phyloP scores from a whole-genome alignment of 2,113 vertebrate genomes.

The Albula glossodonta region DNA sequence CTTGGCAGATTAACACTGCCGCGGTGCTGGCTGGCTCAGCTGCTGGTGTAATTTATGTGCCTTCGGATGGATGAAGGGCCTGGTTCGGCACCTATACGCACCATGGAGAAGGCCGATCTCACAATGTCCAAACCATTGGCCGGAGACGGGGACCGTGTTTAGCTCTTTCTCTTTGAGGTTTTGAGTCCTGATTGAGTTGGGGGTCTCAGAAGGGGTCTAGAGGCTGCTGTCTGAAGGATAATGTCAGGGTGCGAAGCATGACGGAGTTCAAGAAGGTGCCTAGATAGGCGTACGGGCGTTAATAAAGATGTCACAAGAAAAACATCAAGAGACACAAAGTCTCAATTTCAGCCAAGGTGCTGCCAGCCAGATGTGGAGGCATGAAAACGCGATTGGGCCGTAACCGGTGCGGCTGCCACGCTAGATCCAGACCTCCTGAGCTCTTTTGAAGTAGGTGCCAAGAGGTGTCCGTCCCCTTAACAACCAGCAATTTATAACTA shows the following conservation, averaged over 20 bases:
- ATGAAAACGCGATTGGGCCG: slow-evolving; percentile 28
- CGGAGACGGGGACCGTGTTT: slow-evolving; percentile 34
- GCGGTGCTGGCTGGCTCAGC: slow-evolving; percentile 54
- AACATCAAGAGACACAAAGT: slow-evolving; percentile 72
- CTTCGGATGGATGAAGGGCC: slow-evolving; percentile 43
- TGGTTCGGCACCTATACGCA: slow-evolving; percentile 67
- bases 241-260: slow-evolving; percentile 23
- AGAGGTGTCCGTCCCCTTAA: slow-evolving; percentile 71
- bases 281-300: slow-evolving; percentile 44
- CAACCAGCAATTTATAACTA: slow-evolving; percentile 69
- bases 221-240: neutral
- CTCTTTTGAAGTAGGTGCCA: slow-evolving; percentile 71
- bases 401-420: slow-evolving; percentile 25
- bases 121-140: slow-evolving; percentile 40
- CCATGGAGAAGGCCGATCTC: slow-evolving; percentile 49
- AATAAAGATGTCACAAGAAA: slow-evolving; percentile 75
- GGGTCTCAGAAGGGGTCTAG: slow-evolving; percentile 23
- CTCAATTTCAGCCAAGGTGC: slow-evolving; percentile 69
- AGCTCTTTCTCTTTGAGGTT: slow-evolving; percentile 12
- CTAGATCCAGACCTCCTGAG: slow-evolving; percentile 53
- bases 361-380: slow-evolving; percentile 76
- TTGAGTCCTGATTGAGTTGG: slow-evolving; percentile 50
- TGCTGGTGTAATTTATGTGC: slow-evolving; percentile 63
- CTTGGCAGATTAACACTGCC: slow-evolving; percentile 67
- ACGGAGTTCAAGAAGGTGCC: slow-evolving; percentile 15